Base-by-base conservation (phyloP, 2,113 vertebrate genomes). In the Laticauda colubrina region DNA sequence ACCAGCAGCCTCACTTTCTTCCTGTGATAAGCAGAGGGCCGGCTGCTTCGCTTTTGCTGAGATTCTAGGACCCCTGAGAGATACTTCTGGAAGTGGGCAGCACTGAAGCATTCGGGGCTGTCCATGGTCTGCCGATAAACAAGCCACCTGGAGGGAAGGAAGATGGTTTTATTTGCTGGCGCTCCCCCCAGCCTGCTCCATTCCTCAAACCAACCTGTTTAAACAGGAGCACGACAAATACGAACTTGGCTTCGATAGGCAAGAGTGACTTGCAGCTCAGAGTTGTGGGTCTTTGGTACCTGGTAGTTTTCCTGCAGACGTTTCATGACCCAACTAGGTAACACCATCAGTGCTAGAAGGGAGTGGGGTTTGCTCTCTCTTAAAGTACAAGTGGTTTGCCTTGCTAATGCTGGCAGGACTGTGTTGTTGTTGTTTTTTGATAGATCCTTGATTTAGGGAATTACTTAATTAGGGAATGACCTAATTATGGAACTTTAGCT, bases 81-180 rank as follows among this genome's bases (percentile, higher is more conserved):
- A 96, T 97, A 99, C 59, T 97, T 97, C 93, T 99, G 99, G 94
- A 99, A 98, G 94, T 99, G 98, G 39, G 97, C 97, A 12, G 98
- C 98, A 94, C 98, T 99, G 96, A 99, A 99, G 93, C 98, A 97
- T 45, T 98, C 97, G 0, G 98, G 97, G 21, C 98, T 97, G 12
- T 99, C 98, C 96, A 97, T 94, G 75, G 97, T 96, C 48, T 99
- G 98, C 1, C 97, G 96, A 95, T 99, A 99, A 45, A 99, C 97
- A 89, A 98, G 96, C 99, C 99, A 99, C 96, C 99, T 99, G 26
- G 5, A 85, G 45, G 90, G 48, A 0, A 6, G 0, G 29, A 14
- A 8, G 3, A 2, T 23, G 34, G 69, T 24, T 89, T 21, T 21
- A 3, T n/a, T 89, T 45, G 53, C 6, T n/a, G 21, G 21, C 12